phyloP scores from a whole-genome alignment of 2,113 vertebrate species.

The Callipepla squamata region DNA sequence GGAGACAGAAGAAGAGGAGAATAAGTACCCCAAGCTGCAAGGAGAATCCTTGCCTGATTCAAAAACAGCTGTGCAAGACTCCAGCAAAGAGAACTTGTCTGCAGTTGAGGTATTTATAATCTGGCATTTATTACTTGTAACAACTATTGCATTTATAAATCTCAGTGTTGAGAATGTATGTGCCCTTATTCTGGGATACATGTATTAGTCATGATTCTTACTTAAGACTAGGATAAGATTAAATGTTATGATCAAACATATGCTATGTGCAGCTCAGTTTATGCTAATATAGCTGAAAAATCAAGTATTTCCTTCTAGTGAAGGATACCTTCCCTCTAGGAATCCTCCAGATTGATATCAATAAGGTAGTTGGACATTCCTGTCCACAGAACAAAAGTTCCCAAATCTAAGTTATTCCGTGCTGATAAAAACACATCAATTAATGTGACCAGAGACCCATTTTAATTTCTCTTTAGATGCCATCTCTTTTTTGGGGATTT shows the following conservation, averaged over 20 bases:
- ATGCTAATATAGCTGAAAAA: background rate
- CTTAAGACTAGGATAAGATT: background rate
- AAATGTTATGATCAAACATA: background rate
- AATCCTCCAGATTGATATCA: background rate
- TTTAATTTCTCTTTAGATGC: background rate
- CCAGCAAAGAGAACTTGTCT: background rate
- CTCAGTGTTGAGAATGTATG: background rate
- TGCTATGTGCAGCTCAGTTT: background rate
- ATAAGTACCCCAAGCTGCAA: background rate
- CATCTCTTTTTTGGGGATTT: background rate
- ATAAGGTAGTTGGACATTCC: background rate
- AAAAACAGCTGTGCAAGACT: background rate
- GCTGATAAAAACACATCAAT: background rate
- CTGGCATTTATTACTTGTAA: background rate
- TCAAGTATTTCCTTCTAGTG: background rate
- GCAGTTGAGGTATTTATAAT: background rate
- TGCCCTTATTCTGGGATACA: background rate
- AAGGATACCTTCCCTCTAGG: background rate
- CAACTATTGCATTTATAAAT: background rate
- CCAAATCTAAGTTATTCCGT: background rate
- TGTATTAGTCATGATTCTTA: background rate
- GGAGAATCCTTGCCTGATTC: background rate
- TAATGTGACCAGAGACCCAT: background rate
- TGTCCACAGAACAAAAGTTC: background rate
- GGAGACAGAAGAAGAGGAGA: background rate